Base-by-base conservation (phyloP, 2,797 vertebrate species). In the Gymnothorax reevesii region DNA sequence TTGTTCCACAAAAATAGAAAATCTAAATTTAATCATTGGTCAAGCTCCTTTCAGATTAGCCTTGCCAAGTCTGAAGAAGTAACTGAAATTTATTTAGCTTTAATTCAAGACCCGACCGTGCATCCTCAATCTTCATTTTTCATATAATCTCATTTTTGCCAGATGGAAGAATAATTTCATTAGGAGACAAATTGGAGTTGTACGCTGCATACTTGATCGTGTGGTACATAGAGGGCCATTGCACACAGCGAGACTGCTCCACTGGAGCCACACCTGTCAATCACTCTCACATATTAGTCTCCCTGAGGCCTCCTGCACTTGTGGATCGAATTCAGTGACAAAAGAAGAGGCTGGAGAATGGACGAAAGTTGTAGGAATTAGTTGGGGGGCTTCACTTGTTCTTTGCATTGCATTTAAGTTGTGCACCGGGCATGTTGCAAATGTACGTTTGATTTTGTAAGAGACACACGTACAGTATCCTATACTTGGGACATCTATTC, bases 91-190 rank as follows among this genome's bases (percentile, higher is more conserved):
- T 55, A 86, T 86, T 86, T 69, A 55, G 88, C 88, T 90, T 86
- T 22, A 80, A 80, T 60, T 85, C 20, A 82, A 73, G 52, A 10
- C 42, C 57, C 17, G 59, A 0, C 55, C 55, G 84, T 79, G 57
- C 59, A 79, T 89, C 87, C 0, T 92, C 89, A 84, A 59, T 92
- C 91, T 91, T 93, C 20, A 90, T 92, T 88, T 85, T 13, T 69
- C 71, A 52, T 69, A 75, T 79, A 83, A 85, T 86, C 85, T 75
- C 84, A 64, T 91, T 84, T 33, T 73, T 17, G 88, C 57, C 85
- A 85, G 82, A 85, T 82, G 85, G 86, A 66, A 62, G 83, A 10
- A 15, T 88, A 83, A 86, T 90, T 89, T 88, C 59, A 85, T 73
- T 64, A 49, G 71, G 25, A 66, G 86, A 69, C 83, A 77, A 57